Conservation (phyloP, 1,140 invertebrate genomes). For the Microplitis mediator region DNA sequence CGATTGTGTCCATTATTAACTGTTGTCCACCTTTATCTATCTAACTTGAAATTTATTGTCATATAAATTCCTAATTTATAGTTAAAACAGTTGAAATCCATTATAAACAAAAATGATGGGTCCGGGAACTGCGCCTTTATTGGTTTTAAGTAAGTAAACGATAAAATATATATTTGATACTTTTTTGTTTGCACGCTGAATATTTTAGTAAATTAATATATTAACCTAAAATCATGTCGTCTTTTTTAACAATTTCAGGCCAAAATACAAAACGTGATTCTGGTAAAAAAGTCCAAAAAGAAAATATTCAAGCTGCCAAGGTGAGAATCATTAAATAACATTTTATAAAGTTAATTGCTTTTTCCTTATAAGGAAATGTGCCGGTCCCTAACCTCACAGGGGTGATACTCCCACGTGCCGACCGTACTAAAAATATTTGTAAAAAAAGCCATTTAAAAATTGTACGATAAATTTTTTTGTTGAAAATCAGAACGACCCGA, state of each 20-base stretch:
- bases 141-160: too few species aligned
- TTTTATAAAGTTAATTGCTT: slow-evolving; percentile 24
- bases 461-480: too few species aligned
- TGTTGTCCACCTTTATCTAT: too few species aligned
- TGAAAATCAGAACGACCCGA: too few species aligned
- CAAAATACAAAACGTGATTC: slow-evolving; percentile 97
- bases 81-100: background rate
- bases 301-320: slow-evolving; percentile 98
- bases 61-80: background rate
- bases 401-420: slow-evolving; percentile 41
- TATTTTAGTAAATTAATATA: too few species aligned
- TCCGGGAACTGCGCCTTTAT: too few species aligned
- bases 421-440: background rate
- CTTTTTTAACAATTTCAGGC: slow-evolving; percentile 66
- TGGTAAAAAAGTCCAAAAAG: slow-evolving; percentile 95
- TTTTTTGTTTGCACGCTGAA: background rate
- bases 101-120: too few species aligned
- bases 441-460: background rate
- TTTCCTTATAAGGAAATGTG: slow-evolving; percentile 50
- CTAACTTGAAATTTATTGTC: too few species aligned
- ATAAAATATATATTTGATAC: too few species aligned
- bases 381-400: too few species aligned
- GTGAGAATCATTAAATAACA: slow-evolving; percentile 62
- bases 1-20: too few species aligned
- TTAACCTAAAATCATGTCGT: slow-evolving; percentile 27